A percentile compares a stretch with the other conserved stretches of the same genome.
Evolutionary conservation across 2,113 vertebrate species (phyloP).

Genomic region (Tor tambroides): DNA sequence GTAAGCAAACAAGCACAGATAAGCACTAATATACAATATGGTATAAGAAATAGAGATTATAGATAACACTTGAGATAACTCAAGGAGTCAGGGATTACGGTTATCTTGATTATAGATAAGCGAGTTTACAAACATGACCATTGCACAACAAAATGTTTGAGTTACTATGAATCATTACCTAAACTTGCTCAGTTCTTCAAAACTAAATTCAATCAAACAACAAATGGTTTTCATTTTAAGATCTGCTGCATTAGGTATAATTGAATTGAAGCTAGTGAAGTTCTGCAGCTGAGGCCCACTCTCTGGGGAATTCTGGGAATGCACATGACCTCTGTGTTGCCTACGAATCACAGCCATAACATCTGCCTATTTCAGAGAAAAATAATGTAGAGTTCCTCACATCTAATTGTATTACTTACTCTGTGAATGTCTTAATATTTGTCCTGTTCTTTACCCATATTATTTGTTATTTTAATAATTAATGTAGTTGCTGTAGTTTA

Average conservation of each 20-base stretch:
- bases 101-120: not conserved
- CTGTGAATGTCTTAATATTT: constrained; percentile 31
- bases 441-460: not conserved
- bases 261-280: constrained; percentile 51
- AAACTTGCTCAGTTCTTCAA: not conserved
- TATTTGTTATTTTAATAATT: not conserved
- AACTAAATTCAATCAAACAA: constrained; percentile 50
- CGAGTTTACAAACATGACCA: constrained; percentile 6
- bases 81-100: not conserved
- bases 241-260: constrained; percentile 13
- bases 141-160: not conserved
- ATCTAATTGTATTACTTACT: not conserved
- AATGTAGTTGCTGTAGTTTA: not conserved
- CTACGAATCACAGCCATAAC: not conserved
- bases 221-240: constrained; percentile 70
- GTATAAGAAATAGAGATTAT: not conserved
- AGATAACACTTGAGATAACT: not conserved
- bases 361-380: not conserved
- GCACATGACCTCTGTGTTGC: constrained; percentile 37
- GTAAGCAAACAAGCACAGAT: not conserved
- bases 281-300: constrained; percentile 48
- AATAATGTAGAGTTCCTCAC: not conserved
- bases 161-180: not conserved
- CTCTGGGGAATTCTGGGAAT: constrained; percentile 61
- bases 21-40: not conserved